Conservation (phyloP, 2,113 vertebrate species). For the Callaeas wilsoni region DNA sequence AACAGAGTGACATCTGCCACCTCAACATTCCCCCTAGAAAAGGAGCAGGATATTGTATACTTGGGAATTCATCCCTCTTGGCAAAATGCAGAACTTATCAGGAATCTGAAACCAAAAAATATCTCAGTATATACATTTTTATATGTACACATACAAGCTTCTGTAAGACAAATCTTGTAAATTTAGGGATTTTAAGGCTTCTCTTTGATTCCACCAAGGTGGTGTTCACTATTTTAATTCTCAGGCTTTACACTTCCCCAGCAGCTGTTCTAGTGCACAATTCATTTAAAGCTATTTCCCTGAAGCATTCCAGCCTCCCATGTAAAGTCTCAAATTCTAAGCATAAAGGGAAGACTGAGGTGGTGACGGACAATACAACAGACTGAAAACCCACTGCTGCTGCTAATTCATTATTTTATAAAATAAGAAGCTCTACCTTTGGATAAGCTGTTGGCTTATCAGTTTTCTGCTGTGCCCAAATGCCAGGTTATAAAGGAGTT, state of each 20-base stretch:
- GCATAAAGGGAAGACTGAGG: background rate
- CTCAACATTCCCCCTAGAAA: conserved; percentile 46
- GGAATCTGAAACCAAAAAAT: background rate
- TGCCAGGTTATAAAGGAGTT: background rate
- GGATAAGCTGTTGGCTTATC: background rate
- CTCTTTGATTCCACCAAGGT: background rate
- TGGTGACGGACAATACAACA: background rate
- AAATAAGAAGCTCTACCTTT: background rate
- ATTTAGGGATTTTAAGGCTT: background rate
- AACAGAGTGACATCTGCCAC: conserved; percentile 9
- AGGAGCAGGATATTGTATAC: background rate
- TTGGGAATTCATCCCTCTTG: background rate
- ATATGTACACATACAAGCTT: background rate
- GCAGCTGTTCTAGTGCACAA: background rate
- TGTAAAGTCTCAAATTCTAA: background rate
- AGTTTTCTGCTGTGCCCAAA: background rate
- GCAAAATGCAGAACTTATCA: conserved; percentile 6
- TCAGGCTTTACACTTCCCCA: background rate
- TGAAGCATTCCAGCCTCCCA: background rate
- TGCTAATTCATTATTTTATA: background rate
- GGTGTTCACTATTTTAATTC: background rate
- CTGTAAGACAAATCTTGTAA: background rate
- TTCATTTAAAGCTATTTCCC: background rate
- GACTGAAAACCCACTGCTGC: background rate
- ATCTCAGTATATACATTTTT: background rate